Base-by-base conservation (phyloP, 2,113 vertebrate genomes). In the Heliornis fulica region DNA sequence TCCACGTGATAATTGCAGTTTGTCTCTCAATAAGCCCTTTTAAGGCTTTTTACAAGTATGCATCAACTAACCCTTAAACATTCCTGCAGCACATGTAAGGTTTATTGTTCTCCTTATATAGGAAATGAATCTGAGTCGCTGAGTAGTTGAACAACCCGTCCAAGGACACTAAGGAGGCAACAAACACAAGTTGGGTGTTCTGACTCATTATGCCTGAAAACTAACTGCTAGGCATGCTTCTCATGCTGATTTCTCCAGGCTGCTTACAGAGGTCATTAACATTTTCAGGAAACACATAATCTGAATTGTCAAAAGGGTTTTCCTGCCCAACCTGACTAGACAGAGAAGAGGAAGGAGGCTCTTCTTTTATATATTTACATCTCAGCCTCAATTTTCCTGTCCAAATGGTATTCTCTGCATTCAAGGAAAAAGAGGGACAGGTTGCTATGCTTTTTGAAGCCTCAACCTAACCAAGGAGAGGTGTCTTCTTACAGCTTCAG, bases 31-130 rank as follows among this genome's bases (percentile, higher is more conserved):
- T 6, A 40, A 31, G 54, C 7, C 51, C 85, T 93, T 93, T 84
- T 75, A 95, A 96, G 88, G 60, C 54, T 81, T 91, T 90, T 95
- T 81, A 96, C 54, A 86, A 83, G 64, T 34, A 84, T 51, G 36
- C 69, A 91, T 36, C 65, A 60, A 71, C 72, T 57, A 89, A 91
- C 34, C 28, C 61, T 79, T 61, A 82, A 95, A 89, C 45, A 45
- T 15, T 45, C 36, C 65, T 89, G 48, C 23, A 65, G 31, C 45
- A 29, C 26, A 38, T 5, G 41, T 29, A 40, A 88, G 59, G 43
- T 81, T 94, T 83, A 90, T 71, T 74, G 51, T 80, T 86, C 59
- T 90, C 82, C 83, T 83, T 72, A 88, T 59, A 90, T 14, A 93
- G 85, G 75, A 90, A 76, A 83, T 0, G 0, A 86, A 95, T 95